Conservation (phyloP, 1,140 invertebrate genomes). For the Drosophila miranda region DNA sequence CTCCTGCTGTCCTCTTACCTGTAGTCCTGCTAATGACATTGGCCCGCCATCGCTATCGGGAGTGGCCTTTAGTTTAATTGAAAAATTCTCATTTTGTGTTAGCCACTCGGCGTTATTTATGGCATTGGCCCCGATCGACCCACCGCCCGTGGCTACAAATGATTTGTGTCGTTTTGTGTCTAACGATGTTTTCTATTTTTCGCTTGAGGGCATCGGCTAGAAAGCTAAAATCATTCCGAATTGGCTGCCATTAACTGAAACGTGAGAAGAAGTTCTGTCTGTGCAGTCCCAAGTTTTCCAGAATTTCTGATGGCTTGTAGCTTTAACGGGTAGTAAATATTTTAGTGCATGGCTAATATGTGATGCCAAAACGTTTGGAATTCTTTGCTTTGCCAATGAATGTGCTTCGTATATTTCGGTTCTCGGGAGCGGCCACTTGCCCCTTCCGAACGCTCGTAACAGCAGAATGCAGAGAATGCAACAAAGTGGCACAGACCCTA, state of each 20-base stretch:
- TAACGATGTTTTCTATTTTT: slow-evolving; percentile 35
- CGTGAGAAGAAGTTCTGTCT: too few relatives aligned
- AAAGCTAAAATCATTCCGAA: too few relatives aligned
- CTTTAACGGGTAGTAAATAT: too few relatives aligned
- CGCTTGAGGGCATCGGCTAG: too few relatives aligned
- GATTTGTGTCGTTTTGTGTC: slow-evolving; percentile 41
- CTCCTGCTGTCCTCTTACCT: slow-evolving; percentile 18
- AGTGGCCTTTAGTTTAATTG: slow-evolving; percentile 74
- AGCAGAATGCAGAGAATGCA: slow-evolving; percentile 15
- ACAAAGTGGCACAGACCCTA: slow-evolving; percentile 34
- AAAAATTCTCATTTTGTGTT: slow-evolving; percentile 73
- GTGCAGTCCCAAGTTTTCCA: too few relatives aligned
- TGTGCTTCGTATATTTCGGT: too few relatives aligned
- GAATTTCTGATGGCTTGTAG: too few relatives aligned
- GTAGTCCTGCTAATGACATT: slow-evolving; percentile 65
- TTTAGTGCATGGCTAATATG: too few relatives aligned
- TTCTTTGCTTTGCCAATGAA: too few relatives aligned
- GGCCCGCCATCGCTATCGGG: slow-evolving; percentile 52
- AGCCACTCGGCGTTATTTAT: slow-evolving; percentile 67
- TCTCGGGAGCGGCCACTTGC: too few relatives aligned
- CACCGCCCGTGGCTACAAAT: slow-evolving; percentile 2
- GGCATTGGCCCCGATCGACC: slow-evolving; percentile 23
- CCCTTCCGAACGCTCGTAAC: background rate
- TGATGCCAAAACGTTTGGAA: too few relatives aligned
- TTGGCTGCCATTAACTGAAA: too few relatives aligned